phyloP scores from a whole-genome alignment of 2,113 vertebrate species.

The Onychostruthus taczanowskii region DNA sequence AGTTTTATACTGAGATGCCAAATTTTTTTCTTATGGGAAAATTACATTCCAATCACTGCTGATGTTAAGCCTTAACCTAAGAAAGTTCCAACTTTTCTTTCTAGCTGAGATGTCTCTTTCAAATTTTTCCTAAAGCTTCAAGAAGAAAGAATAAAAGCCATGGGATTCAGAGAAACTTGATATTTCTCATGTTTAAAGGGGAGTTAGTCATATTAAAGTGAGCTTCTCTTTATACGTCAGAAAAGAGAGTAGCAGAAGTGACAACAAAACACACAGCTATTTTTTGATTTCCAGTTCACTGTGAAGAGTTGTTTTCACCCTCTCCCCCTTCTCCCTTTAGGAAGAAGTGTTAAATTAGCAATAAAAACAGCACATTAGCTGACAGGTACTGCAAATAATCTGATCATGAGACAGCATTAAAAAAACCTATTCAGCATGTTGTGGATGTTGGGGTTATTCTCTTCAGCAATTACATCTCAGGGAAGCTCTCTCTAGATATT shows the following conservation, averaged over 20 bases:
- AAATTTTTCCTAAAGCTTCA: background rate
- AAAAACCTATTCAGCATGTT: background rate
- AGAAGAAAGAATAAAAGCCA: background rate
- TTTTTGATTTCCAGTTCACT: constrained; percentile 53
- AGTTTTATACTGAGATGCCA: background rate
- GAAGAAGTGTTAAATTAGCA: constrained; percentile 59
- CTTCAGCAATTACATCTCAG: background rate
- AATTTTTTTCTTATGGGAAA: background rate
- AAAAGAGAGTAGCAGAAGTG: constrained; percentile 20
- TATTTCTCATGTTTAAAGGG: constrained; percentile 21
- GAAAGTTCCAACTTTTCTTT: background rate
- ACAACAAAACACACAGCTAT: constrained; percentile 2
- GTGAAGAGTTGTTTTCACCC: constrained; percentile 26
- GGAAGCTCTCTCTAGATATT: background rate
- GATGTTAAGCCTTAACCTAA: background rate
- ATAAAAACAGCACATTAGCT: constrained; percentile 35
- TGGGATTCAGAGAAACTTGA: background rate
- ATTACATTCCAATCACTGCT: background rate
- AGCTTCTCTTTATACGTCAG: background rate
- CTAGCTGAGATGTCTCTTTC: background rate
- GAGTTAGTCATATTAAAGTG: background rate
- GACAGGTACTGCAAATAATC: constrained; percentile 36
- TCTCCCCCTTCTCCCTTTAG: background rate
- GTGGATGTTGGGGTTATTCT: background rate
- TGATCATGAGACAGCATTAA: constrained; percentile 41